phyloP scores from a whole-genome alignment of 2,797 vertebrate species.

The Poecilia wingei region DNA sequence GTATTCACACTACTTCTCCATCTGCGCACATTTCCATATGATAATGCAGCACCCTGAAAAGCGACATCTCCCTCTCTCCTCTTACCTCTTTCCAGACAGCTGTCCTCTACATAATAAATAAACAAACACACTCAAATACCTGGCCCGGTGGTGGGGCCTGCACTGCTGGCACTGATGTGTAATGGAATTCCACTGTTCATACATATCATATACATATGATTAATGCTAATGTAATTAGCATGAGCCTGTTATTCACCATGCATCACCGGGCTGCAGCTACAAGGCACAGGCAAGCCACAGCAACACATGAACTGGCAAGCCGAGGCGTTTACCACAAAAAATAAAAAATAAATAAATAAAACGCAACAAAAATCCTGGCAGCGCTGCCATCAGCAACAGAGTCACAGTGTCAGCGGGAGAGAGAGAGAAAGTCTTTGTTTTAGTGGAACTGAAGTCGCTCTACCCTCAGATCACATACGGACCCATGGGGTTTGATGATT shows the following conservation, averaged over 20 bases:
- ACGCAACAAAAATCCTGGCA: slow-evolving; percentile 25
- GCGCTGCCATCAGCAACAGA: slow-evolving; percentile 61
- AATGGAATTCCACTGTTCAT: slow-evolving; percentile 60
- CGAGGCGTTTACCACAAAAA: slow-evolving; percentile 14
- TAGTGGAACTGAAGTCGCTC: slow-evolving; percentile 57
- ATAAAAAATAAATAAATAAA: slow-evolving; percentile 15
- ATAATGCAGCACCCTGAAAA: slow-evolving; percentile 70
- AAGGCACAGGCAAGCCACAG: slow-evolving; percentile 42
- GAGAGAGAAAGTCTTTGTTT: slow-evolving; percentile 66
- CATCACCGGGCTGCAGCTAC: slow-evolving; percentile 59
- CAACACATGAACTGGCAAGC: slow-evolving; percentile 13
- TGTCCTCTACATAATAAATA: slow-evolving; percentile 33
- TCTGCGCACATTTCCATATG: slow-evolving; percentile 72
- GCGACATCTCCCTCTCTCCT: slow-evolving; percentile 55
- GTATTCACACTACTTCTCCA: slow-evolving; percentile 68
- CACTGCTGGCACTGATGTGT: slow-evolving; percentile 34
- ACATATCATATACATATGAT: slow-evolving; percentile 77
- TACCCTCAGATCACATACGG: slow-evolving; percentile 66
- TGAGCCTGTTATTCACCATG: slow-evolving; percentile 70
- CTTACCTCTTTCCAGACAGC: slow-evolving; percentile 54
- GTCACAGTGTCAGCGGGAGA: slow-evolving; percentile 67
- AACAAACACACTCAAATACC: slow-evolving; percentile 18
- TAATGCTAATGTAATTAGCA: slow-evolving; percentile 72
- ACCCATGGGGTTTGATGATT: slow-evolving; percentile 70
- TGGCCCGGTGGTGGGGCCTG: slow-evolving; percentile 38